These are phyloP conservation scores for Lycodopsis pacificus DNA, from an alignment of 2,797 vertebrate genomes.

Conservation along the genomic window DNA sequence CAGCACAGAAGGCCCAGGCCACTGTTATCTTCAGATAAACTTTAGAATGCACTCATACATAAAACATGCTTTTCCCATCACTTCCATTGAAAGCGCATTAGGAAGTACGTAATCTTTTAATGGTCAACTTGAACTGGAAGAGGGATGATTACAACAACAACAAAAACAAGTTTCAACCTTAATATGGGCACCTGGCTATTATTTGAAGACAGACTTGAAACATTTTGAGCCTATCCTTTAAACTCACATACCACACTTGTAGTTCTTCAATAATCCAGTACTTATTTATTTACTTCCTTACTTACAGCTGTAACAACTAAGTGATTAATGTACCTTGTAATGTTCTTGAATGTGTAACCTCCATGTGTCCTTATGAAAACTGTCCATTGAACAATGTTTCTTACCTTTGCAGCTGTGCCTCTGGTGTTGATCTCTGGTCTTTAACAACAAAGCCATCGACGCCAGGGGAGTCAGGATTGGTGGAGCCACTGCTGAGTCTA, in stretches of 20 bases:
- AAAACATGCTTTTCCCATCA: not conserved
- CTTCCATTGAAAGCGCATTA: not conserved
- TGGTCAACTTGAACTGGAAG: not conserved
- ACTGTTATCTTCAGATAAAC: not conserved
- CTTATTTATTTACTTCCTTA: not conserved
- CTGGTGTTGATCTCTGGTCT: constrained; percentile 79
- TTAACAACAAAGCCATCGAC: constrained; percentile 83
- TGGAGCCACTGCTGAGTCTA: constrained; percentile 92
- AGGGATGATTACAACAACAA: not conserved
- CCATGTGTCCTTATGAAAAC: not conserved
- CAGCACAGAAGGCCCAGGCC: no score
- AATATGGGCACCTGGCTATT: not conserved
- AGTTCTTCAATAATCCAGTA: not conserved
- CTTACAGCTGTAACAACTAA: not conserved
- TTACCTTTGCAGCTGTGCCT: constrained; percentile 87
- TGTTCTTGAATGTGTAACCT: not conserved
- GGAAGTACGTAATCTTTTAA: not conserved
- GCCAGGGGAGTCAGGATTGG: constrained; percentile 90
- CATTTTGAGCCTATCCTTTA: not conserved
- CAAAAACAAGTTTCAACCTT: not conserved
- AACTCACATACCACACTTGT: not conserved
- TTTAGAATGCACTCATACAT: not conserved
- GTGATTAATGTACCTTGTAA: not conserved
- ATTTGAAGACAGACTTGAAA: not conserved
- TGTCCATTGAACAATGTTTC: not conserved